Conservation (phyloP, 2,888 invertebrate species). For the Cyrtodaria siliqua region DNA sequence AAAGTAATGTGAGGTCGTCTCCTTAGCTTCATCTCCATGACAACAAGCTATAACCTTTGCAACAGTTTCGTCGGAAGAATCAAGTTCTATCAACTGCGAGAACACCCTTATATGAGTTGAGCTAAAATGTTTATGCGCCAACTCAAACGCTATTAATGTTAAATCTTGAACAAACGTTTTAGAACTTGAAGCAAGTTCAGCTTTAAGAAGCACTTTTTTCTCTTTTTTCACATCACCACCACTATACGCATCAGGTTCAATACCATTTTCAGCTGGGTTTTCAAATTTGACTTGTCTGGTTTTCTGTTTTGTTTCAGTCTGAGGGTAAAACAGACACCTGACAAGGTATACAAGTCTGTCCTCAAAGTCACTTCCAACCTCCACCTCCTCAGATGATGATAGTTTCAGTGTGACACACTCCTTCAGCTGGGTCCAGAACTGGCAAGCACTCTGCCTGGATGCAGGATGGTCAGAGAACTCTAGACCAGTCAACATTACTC, state of each 20-base stretch:
- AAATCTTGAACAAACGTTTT: conserved; percentile 64
- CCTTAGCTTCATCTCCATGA: conserved; percentile 54
- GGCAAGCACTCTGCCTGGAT: conserved; percentile 22
- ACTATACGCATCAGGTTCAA: conserved; percentile 16
- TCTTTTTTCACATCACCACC: conserved; percentile 10
- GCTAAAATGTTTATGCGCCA: conserved; percentile 59
- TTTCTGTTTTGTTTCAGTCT: conserved; percentile 53
- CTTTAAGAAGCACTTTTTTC: conserved; percentile 18
- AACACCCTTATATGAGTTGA: conserved; percentile 66
- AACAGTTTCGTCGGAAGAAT: conserved; percentile 61
- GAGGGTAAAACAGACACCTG: conserved; percentile 61
- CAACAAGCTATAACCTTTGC: conserved; percentile 65
- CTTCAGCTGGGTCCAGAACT: conserved; percentile 65
- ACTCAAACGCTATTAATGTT: conserved; percentile 62
- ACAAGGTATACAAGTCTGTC: conserved; percentile 61
- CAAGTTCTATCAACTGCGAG: conserved; percentile 60
- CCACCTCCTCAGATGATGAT: conserved; percentile 30
- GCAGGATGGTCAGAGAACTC: conserved; percentile 33
- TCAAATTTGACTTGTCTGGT: conserved; percentile 62
- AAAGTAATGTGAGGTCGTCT: conserved; percentile 67
- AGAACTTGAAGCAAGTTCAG: conserved; percentile 39
- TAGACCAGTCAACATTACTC: conserved; percentile 55
- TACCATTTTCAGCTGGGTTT: neutral
- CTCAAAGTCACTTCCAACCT: conserved; percentile 39
- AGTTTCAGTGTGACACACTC: conserved; percentile 51